Evolutionary conservation across 2,888 invertebrate genomes (phyloP).

Genomic region (Arrhopalites spinosus): DNA sequence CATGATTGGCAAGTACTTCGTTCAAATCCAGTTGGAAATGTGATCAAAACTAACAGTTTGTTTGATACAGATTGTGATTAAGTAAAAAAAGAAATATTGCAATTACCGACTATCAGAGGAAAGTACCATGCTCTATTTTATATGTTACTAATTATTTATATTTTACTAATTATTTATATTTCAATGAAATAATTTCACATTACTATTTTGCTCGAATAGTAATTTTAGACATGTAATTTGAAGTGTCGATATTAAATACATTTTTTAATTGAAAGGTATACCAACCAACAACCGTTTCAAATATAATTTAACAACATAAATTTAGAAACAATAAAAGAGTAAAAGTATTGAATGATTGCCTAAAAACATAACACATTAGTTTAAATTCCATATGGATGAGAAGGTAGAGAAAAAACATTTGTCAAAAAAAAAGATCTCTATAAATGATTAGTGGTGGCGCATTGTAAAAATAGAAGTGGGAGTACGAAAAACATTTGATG

Average conservation of each 20-base stretch:
- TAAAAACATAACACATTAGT: background rate
- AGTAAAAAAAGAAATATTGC: background rate
- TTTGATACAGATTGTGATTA: slow-evolving; percentile 27
- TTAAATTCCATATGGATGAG: background rate
- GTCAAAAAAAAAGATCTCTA: background rate
- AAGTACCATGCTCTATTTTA: background rate
- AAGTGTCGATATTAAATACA: background rate
- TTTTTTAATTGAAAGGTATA: background rate
- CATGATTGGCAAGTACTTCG: slow-evolving; percentile 24
- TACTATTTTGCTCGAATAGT: background rate
- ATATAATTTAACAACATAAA: no score
- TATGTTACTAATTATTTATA: background rate
- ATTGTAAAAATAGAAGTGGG: background rate
- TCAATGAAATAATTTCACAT: no score
- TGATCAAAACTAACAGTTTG: background rate
- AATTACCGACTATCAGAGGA: no score
- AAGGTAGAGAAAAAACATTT: background rate
- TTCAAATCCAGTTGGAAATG: background rate
- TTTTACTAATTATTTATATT: no score
- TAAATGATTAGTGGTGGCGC: slow-evolving; percentile 1
- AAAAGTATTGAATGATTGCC: no score
- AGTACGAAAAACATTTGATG: no score
- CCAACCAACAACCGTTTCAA: background rate
- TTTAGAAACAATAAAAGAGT: background rate
- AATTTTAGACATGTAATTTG: background rate